Base-by-base conservation (phyloP, 2,113 vertebrate genomes). In the Catharus fuscescens region DNA sequence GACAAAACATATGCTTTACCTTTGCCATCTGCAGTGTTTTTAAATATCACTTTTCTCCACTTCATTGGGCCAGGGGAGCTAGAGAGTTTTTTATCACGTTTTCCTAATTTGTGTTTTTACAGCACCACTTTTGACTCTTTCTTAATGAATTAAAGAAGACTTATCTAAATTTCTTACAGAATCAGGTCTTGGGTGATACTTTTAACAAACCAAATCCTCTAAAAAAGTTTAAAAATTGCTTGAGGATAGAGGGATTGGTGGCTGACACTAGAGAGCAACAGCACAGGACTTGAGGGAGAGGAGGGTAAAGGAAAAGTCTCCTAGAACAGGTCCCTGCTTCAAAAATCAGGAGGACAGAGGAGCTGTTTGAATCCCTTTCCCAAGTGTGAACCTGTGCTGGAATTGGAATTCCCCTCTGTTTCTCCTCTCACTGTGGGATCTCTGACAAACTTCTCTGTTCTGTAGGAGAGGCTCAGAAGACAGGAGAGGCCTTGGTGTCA, bases 381-480 rank as follows among this genome's bases (percentile, higher is more conserved):
- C 20, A 56, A 2, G 29, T 44, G 38, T 61, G n/a, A 91, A 56
- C 15, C 14, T 78, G 14, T 57, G 28, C 76, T 90, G 47, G 38
- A 66, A 47, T 83, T 91, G 59, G 70, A 85, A 21, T 81, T 34
- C 9, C 6, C 4, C 16, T 70, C 48, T 52, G 14, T 81, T 61
- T 65, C 31, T 62, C 5, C 29, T 78, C 44, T 69, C 48, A n/a
- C 6, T 47, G 34, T 80, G 45, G 12, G 11, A 48, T 88, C 47
- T 88, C 36, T 80, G 57, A 86, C 48, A 81, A 66, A 91, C 18
- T 79, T 88, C 59, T 94, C 28, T 96, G 3, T 95, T 86, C 50
- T 10, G 2, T 5, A 97, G 97, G 92, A 92, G 72, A 57, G 32
- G 91, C 92, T 50, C 89, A 96, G 85, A 61, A 80, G 32, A 24